Base-by-base conservation (phyloP, 1,140 invertebrate genomes). In the Temnothorax longispinosus region DNA sequence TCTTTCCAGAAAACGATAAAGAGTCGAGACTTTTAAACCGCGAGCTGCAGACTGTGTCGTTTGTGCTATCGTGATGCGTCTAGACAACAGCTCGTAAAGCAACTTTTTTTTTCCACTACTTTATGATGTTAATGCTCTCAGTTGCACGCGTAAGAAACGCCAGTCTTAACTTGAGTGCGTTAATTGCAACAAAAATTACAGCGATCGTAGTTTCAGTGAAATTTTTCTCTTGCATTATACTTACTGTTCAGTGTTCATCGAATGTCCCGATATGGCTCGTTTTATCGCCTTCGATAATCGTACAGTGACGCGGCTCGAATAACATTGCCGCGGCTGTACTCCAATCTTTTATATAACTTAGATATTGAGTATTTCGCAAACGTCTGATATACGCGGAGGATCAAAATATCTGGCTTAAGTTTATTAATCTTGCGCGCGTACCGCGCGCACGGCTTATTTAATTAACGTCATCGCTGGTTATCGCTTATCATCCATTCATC, bases 401-500 rank as follows among this genome's bases (percentile, higher is more conserved):
- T 50, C 27, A 13, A n/a, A 64, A 50, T 60, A 18, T 78, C 54
- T 21, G 38, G 0, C 8, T n/a, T 32, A 50, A 69, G 7, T 69
- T 27, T 54, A 41, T 69, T 67, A 35, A 35, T 27, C 35, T 27
- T 47, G 38, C 27, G 32, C 44, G 38, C 41, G 47, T 11, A 74
- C 38, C 50, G 41, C 35, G 27, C 80, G 27, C 3, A 35, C n/a
- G 32, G 21, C 56, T 84, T 84, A 84, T 84, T 84, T 75, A 74
- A 84, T 84, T 75, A 84, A 84, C 54, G 69, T 74, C 54, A n/a
- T 75, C 54, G 80, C 18, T 74, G 54, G 50, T 75, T 74, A 75
- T 75, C 54, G 54, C 54, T 84, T 75, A 84, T 84, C 78, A 81
- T 81, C 64, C 38, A n/a, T 8, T 41, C 78, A 58, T 71, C 80